Evolutionary conservation across 2,113 vertebrate genomes (phyloP), one percentile per base, ranked within the genome.

Genomic region (Euleptes europaea): DNA sequence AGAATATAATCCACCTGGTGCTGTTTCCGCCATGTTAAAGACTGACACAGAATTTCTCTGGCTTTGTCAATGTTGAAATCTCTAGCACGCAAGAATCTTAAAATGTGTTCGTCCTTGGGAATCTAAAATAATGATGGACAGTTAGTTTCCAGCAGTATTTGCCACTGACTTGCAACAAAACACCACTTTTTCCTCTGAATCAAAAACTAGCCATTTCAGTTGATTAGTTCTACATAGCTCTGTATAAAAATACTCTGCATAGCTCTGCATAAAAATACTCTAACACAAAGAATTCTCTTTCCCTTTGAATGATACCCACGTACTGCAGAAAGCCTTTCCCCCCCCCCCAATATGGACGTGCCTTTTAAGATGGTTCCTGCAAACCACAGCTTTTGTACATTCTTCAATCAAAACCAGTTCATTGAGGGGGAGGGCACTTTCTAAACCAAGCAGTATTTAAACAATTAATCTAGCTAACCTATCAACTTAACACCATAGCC

Each of bases 51-150:
- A 77, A 97, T 94, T 94, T 99, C 98, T 65, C 97, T 95, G 78
- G 98, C 97, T 89, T 99, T 99, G 92, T 99, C 98, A 0, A 99
- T 95, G 83, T 97, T 98, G 93, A 99, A 99, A 88, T 99, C 98
- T 35, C 97, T 94, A 10, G 98, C 97, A 1, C 97, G 97, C n/a
- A 99, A 92, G 91, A 99, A 99, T 33, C 98, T 97, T 75, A 99
- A 95, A 33, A 99, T 98, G 60, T 99, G 99, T 88, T 99, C 98
- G 80, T 99, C 98, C 91, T 99, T 99, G 2, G 99, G 99, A 79
- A 99, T 98, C 98, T 99, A 67, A 4, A 10, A 80, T 81, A 38
- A 14, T 13, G 14, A 10, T 1, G 51, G 28, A 54, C 23, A n/a
- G 69, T 83, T 40, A 54, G 10, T 54, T 65, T 33, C 57, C 28